These are phyloP conservation scores for Nemotelus nigrinus DNA, from an alignment of 2,888 invertebrate species.

Conservation along the genomic window DNA sequence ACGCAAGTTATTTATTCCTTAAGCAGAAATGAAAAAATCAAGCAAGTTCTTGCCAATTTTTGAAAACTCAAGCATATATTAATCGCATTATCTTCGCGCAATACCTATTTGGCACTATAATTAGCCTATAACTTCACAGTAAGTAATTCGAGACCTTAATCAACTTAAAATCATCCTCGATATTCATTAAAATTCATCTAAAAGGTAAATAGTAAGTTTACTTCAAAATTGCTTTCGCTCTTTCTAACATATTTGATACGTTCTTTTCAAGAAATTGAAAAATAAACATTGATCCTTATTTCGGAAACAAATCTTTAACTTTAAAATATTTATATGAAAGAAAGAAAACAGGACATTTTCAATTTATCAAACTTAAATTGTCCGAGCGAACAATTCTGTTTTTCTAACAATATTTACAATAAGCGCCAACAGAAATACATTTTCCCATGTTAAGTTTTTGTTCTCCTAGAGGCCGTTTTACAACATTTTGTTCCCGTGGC, in stretches of 20 bases:
- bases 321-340: conserved; percentile 14
- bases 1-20: conserved; percentile 31
- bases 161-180: conserved; percentile 13
- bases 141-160: conserved; percentile 13
- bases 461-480: neutral
- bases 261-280: neutral
- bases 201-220: neutral
- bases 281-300: neutral
- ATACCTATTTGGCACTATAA: conserved; percentile 27
- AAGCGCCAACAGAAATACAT: conserved; percentile 31
- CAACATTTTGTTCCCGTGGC: neutral
- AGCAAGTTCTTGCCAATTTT: neutral
- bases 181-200: neutral
- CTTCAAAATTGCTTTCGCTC: conserved; percentile 15
- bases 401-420: conserved; percentile 39
- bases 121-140: neutral
- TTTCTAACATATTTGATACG: neutral
- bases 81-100: neutral
- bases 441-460: neutral
- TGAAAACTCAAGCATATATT: neutral
- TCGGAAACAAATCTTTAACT: too few species aligned
- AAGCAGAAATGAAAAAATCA: conserved; percentile 1
- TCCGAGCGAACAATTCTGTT: neutral
- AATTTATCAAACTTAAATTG: conserved; percentile 11
- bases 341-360: neutral